phyloP scores from a whole-genome alignment of 2,797 vertebrate species.

The Lepidocolaptes lacrymiger region DNA sequence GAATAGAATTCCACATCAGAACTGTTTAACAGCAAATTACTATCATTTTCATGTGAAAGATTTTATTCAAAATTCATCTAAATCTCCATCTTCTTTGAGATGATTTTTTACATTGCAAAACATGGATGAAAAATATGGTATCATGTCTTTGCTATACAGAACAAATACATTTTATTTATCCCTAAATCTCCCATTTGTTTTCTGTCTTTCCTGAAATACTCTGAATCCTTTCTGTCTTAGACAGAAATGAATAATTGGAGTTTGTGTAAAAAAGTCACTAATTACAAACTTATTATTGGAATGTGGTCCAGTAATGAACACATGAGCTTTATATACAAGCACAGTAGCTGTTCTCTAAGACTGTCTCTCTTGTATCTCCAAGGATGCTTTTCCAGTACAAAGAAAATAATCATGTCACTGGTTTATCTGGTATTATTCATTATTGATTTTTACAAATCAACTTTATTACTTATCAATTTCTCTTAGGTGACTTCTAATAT shows the following conservation, averaged over 20 bases:
- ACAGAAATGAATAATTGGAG: neutral
- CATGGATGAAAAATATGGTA: neutral
- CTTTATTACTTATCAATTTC: neutral
- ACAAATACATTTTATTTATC: neutral
- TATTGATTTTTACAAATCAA: neutral
- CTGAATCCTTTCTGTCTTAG: neutral
- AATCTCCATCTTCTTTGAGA: neutral
- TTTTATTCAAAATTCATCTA: neutral
- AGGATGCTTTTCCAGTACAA: neutral
- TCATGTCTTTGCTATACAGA: neutral
- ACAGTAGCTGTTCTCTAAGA: neutral
- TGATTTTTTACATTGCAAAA: neutral
- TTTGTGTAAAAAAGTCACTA: neutral
- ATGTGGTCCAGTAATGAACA: neutral
- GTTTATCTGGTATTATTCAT: neutral
- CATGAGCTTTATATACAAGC: neutral
- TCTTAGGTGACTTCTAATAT: neutral
- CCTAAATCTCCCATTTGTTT: neutral
- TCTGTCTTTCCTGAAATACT: neutral
- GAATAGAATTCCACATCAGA: neutral
- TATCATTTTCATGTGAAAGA: neutral
- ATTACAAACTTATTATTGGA: neutral
- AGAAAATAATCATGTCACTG: neutral
- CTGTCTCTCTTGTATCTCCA: neutral
- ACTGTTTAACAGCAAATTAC: neutral